Conservation (phyloP, 2,888 invertebrate genomes). For the Chaetogeoica ovagalla region DNA sequence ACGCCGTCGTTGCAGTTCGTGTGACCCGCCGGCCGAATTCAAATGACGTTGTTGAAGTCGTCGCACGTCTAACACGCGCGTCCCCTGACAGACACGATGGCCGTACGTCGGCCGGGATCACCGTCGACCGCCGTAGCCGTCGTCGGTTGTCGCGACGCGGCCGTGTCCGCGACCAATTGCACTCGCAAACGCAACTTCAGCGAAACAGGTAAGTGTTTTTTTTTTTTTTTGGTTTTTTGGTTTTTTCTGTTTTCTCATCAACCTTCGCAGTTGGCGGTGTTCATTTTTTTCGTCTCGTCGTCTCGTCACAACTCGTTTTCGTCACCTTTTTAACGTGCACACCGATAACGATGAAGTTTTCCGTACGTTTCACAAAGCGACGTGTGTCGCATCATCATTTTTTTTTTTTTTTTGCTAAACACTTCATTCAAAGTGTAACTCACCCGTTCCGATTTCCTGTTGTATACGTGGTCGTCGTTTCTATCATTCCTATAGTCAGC, state of each 20-base stretch:
- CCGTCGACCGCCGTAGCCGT: neutral
- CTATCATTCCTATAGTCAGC: neutral
- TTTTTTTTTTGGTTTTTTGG: neutral
- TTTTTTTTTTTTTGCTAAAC: too few species aligned
- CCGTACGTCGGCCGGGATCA: constrained; percentile 6
- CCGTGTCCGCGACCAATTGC: neutral
- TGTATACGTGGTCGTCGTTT: neutral
- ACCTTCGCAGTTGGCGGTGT: neutral
- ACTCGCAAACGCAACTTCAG: neutral
- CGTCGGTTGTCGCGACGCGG: neutral
- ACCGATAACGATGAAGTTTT: too few species aligned
- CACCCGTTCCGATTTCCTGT: neutral
- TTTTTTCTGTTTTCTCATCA: neutral
- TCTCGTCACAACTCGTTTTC: neutral
- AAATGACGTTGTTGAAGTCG: constrained; percentile 8
- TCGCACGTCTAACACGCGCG: neutral
- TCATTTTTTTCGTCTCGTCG: neutral
- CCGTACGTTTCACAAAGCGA: neutral
- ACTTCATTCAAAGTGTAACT: too few species aligned
- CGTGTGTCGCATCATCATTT: neutral
- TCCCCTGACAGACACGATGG: neutral
- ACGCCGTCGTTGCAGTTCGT: neutral
- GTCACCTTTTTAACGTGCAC: constrained; percentile 13
- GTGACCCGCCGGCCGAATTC: neutral
- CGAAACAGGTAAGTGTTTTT: constrained; percentile 40